Base-by-base conservation (phyloP, 2,113 vertebrate species). In the Pachyramphus minor region DNA sequence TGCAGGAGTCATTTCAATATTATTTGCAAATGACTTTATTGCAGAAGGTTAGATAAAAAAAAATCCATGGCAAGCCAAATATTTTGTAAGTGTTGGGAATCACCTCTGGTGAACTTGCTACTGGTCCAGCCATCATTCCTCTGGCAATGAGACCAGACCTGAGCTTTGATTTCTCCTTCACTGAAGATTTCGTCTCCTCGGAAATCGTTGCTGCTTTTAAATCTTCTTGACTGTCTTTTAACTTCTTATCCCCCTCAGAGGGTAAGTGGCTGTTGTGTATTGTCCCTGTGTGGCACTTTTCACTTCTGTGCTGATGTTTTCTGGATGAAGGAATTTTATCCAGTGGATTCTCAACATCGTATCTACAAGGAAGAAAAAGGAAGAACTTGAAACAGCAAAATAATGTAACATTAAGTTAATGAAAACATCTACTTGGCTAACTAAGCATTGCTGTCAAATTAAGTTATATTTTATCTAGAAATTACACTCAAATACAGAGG, bases 81-180 rank as follows among this genome's bases (percentile, higher is more conserved):
- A 71, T 47, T 94, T 67, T n/a, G 1, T 19, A 91, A 93, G 11
- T 23, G 63, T 4, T 92, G 58, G n/a, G 55, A 84, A 76, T 53
- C 94, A 98, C 98, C 98, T 99, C 98, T 31, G 97, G 68, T 30
- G 95, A 97, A 66, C 91, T 98, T 52, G 98, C 89, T 7, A 96
- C 83, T 14, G 99, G 99, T 66, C 98, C 99, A 10, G 98, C 85
- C 98, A 99, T 98, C 98, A 99, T 97, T 86, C 98, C 99, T 85
- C 97, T 98, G 90, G 97, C 97, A 2, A 98, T 93, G 55, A 98
- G 98, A 92, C 98, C 97, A 42, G 95, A 91, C 96, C 96, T 98
- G n/a, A 90, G 91, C 73, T 78, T 98, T 35, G 83, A 88, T 52
- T 91, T 97, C 69, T 99, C 98, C 52, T 76, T 94, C 52, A 76